Conservation (phyloP, 1,140 invertebrate genomes). For the Pseudachorutes palmiensis region DNA sequence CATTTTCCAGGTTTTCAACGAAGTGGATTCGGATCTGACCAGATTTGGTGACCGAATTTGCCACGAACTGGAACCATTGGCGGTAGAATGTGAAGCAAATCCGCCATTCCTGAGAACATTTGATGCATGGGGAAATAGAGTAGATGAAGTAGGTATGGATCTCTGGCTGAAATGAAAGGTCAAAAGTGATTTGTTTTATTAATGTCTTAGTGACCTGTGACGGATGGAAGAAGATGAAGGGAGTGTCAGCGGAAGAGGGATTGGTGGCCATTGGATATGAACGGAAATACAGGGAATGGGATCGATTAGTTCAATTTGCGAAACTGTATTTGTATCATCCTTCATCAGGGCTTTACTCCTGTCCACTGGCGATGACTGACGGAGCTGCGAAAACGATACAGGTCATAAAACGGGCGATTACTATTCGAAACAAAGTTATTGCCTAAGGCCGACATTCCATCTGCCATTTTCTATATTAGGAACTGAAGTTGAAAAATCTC, state of each 20-base stretch:
- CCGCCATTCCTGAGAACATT: slow-evolving; percentile 46
- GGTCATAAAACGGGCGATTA: slow-evolving; percentile 35
- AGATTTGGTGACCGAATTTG: slow-evolving; percentile 33
- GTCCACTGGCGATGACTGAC: slow-evolving; percentile 55
- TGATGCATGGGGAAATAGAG: slow-evolving; percentile 51
- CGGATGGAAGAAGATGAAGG: slow-evolving; percentile 52
- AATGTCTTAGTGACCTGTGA: slow-evolving; percentile 43
- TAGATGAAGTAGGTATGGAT: slow-evolving; percentile 46
- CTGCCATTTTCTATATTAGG: too few relatives aligned
- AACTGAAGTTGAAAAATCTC: slow-evolving; percentile 37
- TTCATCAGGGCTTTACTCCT: slow-evolving; percentile 51
- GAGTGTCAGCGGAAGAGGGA: slow-evolving; percentile 52
- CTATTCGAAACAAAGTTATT: neutral
- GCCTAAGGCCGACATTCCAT: too few relatives aligned
- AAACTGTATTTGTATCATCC: slow-evolving; percentile 51
- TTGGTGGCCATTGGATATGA: slow-evolving; percentile 53
- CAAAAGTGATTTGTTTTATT: neutral
- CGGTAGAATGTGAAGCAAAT: slow-evolving; percentile 49
- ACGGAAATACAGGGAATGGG: slow-evolving; percentile 43
- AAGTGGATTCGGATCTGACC: slow-evolving; percentile 46
- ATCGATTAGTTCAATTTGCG: slow-evolving; percentile 51
- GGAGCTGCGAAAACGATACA: slow-evolving; percentile 43
- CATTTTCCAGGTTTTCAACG: slow-evolving; percentile 42
- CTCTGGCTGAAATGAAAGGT: neutral
- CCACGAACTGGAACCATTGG: slow-evolving; percentile 47